A percentile compares a stretch with the other conserved stretches of the same genome.
These are phyloP conservation scores for Aleiodes testaceus DNA, from an alignment of 2,888 invertebrate genomes.

Conservation along the genomic window DNA sequence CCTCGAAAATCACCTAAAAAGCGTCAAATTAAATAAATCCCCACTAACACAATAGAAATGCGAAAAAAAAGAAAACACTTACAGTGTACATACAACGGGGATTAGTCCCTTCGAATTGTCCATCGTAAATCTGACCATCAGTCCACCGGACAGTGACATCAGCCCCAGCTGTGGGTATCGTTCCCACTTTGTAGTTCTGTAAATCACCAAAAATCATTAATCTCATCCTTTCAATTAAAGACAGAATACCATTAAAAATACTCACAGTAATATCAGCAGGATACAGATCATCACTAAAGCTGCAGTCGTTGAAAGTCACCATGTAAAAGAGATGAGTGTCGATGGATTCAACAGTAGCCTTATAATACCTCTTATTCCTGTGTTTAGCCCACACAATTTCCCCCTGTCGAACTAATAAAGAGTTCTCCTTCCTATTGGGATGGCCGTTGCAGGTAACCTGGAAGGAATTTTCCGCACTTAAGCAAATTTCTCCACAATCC, in stretches of 20 bases:
- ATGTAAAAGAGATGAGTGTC: slow-evolving; percentile 75
- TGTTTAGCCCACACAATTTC: slow-evolving; percentile 79
- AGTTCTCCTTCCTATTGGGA: slow-evolving; percentile 62
- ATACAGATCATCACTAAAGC: slow-evolving; percentile 77
- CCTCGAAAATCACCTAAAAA: slow-evolving; percentile 74
- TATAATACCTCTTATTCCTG: slow-evolving; percentile 77
- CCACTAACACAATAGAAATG: no score
- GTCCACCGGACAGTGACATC: slow-evolving; percentile 76
- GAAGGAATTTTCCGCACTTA: not conserved
- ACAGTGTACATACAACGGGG: slow-evolving; percentile 72
- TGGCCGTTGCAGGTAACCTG: slow-evolving; percentile 68
- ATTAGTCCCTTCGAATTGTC: slow-evolving; percentile 72
- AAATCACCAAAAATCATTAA: slow-evolving; percentile 27
- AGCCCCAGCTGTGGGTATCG: slow-evolving; percentile 72
- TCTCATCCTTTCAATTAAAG: not conserved
- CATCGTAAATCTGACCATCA: slow-evolving; percentile 74
- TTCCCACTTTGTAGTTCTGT: slow-evolving; percentile 64
- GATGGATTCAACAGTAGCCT: slow-evolving; percentile 74
- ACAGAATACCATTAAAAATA: slow-evolving; percentile 15
- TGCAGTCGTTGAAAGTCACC: slow-evolving; percentile 78
- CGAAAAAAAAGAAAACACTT: slow-evolving; percentile 48
- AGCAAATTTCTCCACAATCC: not conserved
- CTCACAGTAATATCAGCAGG: slow-evolving; percentile 76
- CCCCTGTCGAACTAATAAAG: slow-evolving; percentile 63
- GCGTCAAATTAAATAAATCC: not conserved